Percentiles rank a stretch among this genome's conserved stretches.
Conservation (phyloP, 2,888 invertebrate genomes). For the Caenorhabditis wallacei region DNA sequence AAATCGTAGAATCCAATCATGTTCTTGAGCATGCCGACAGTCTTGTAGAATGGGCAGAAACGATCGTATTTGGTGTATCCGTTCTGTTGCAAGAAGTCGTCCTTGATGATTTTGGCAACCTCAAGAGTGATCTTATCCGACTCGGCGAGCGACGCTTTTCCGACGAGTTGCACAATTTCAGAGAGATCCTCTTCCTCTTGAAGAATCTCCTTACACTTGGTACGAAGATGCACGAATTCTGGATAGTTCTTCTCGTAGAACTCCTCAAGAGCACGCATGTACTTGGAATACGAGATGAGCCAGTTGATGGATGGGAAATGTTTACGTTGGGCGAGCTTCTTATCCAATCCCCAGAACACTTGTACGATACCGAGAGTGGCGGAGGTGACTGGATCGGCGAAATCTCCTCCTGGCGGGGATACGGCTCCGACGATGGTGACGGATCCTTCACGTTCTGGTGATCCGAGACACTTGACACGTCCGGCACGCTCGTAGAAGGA, state of each 20-base stretch:
- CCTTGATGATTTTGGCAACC: slow-evolving; percentile 90
- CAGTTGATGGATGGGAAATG: slow-evolving; percentile 99
- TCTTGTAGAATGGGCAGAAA: slow-evolving; percentile 99
- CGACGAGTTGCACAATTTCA: slow-evolving; percentile 99
- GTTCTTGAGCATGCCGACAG: slow-evolving; percentile 98
- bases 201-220: slow-evolving; percentile 92
- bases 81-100: slow-evolving; percentile 99
- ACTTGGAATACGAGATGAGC: slow-evolving; percentile 98
- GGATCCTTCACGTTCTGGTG: slow-evolving; percentile 96
- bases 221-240: slow-evolving; percentile 97
- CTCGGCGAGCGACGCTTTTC: slow-evolving; percentile 94
- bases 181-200: slow-evolving; percentile 98
- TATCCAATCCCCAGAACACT: slow-evolving; percentile 83
- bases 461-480: slow-evolving; percentile 88
- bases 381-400: slow-evolving; percentile 99
- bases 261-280: slow-evolving; percentile 97
- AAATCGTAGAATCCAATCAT: slow-evolving; percentile 99
- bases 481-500: slow-evolving; percentile 99
- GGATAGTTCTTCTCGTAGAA: slow-evolving; percentile 98
- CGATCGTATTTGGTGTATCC: slow-evolving; percentile 87
- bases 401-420: slow-evolving; percentile 97
- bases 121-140: slow-evolving; percentile 99
- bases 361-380: slow-evolving; percentile 98
- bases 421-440: slow-evolving; percentile 98
- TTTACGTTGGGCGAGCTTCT: slow-evolving; percentile 89